A percentile compares a stretch with the other conserved stretches of the same genome.
Evolutionary conservation across 1,140 invertebrate genomes (phyloP).

Genomic region (Diploscapter pachys): DNA sequence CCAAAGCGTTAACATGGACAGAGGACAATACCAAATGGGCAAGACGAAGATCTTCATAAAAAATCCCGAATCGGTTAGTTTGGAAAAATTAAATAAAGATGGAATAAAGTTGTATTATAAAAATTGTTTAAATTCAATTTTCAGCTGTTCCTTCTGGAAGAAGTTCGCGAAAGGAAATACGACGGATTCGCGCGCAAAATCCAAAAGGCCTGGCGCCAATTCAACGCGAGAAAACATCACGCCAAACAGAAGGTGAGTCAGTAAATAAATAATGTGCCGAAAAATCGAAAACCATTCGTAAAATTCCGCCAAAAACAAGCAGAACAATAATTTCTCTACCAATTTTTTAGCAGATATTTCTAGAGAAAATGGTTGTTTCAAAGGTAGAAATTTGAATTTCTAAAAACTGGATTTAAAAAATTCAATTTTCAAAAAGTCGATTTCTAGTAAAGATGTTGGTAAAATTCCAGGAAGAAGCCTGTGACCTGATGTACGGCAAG

Average conservation of each 20-base stretch:
- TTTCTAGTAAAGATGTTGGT: background rate
- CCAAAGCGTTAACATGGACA: constrained; percentile 67
- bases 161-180: constrained; percentile 71
- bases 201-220: constrained; percentile 72
- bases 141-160: constrained; percentile 73
- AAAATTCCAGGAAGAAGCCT: constrained; percentile 57
- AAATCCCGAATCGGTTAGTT: constrained; percentile 71
- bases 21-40: constrained; percentile 72
- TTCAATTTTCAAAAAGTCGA: too few relatives aligned
- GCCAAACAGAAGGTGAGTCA: constrained; percentile 65
- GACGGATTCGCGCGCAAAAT: constrained; percentile 71
- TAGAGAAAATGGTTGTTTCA: background rate
- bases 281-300: too few relatives aligned
- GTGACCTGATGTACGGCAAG: constrained; percentile 68
- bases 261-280: background rate
- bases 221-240: constrained; percentile 69
- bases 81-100: too few relatives aligned
- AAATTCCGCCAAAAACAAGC: too few relatives aligned
- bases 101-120: background rate
- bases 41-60: constrained; percentile 74
- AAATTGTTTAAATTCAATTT: constrained; percentile 30
- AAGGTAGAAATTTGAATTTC: background rate
- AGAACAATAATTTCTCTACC: background rate
- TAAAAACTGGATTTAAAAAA: too few relatives aligned
- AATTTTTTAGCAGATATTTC: constrained; percentile 55